Evolutionary conservation across 2,888 invertebrate genomes (phyloP).

Genomic region (Cephus nigrinus): DNA sequence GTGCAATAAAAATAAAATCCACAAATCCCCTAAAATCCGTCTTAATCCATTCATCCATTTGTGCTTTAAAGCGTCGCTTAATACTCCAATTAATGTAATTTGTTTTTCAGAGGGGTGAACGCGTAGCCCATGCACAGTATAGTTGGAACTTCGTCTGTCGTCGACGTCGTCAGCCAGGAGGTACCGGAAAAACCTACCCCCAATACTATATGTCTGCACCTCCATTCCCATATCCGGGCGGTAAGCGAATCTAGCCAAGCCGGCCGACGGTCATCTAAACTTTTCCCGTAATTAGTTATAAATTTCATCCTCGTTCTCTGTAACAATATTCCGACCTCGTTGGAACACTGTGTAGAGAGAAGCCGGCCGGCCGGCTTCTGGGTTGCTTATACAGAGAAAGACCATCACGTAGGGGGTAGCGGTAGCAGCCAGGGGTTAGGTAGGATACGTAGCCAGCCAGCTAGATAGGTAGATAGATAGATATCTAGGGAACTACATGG

Average conservation of each 20-base stretch:
- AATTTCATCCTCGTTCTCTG: conserved; percentile 58
- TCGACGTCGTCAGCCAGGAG: conserved; percentile 1
- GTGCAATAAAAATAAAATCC: not conserved
- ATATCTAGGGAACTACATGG: not conserved
- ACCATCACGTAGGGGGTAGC: not conserved
- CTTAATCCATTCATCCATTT: conserved; percentile 42
- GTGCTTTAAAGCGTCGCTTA: conserved; percentile 40
- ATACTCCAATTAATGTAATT: conserved; percentile 55
- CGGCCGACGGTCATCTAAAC: conserved; percentile 57
- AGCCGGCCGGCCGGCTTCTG: conserved; percentile 21
- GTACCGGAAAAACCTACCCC: not conserved
- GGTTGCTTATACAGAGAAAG: not conserved
- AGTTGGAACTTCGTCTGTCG: conserved; percentile 4
- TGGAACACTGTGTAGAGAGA: conserved; percentile 37
- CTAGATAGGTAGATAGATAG: not conserved
- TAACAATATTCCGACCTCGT: conserved; percentile 57
- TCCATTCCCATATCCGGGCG: conserved; percentile 36
- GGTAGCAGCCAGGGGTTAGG: not conserved
- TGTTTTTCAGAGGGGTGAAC: conserved; percentile 34
- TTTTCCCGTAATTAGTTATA: conserved; percentile 64
- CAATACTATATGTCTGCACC: conserved; percentile 14
- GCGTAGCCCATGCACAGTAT: not conserved
- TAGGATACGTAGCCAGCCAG: not conserved
- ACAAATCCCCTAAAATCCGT: conserved; percentile 37
- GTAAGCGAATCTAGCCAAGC: conserved; percentile 1